phyloP scores from a whole-genome alignment of 2,888 invertebrate genomes.

The Dione vanillae region DNA sequence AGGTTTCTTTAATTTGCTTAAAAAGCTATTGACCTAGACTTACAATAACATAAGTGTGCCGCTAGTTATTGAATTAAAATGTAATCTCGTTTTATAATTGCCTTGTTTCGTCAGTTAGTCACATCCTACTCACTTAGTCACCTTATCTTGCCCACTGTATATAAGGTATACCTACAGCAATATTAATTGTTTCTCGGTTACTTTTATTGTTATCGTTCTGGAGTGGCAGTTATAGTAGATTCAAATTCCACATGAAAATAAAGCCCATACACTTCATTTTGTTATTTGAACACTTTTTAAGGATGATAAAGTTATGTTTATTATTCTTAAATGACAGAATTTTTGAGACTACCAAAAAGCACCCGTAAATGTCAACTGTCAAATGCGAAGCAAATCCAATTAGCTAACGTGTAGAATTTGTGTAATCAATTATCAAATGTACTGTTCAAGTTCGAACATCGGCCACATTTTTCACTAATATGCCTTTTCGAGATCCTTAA shows the following conservation, averaged over 20 bases:
- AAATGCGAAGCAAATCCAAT: too few species aligned
- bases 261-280: too few species aligned
- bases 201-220: background rate
- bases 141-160: background rate
- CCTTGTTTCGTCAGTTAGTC: slow-evolving; percentile 7
- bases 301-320: too few species aligned
- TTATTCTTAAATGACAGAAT: too few species aligned
- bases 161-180: background rate
- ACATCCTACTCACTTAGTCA: background rate
- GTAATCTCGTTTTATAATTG: slow-evolving; percentile 26
- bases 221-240: background rate
- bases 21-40: background rate
- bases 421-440: too few species aligned
- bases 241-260: background rate
- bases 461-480: too few species aligned
- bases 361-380: too few species aligned
- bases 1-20: background rate
- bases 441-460: too few species aligned
- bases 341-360: too few species aligned
- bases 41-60: background rate
- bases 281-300: too few species aligned
- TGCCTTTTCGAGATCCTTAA: too few species aligned
- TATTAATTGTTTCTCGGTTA: background rate
- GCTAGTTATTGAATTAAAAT: slow-evolving; percentile 8
- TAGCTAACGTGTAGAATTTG: too few species aligned